Percentiles rank a stretch among this genome's conserved stretches.
Conservation (phyloP, 2,888 invertebrate species). For the Coelopa pilipes region DNA sequence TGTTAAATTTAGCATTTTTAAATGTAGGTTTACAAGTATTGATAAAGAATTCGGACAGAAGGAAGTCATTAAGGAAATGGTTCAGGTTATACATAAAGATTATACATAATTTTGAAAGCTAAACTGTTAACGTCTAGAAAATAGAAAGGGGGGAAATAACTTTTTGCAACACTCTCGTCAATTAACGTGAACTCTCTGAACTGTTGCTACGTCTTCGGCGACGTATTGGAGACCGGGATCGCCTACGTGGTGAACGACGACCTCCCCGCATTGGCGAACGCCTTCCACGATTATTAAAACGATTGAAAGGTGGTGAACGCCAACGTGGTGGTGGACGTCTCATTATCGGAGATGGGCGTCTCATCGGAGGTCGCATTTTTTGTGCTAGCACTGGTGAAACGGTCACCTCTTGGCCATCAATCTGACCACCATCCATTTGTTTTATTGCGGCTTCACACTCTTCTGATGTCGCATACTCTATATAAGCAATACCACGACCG, state of each 20-base stretch:
- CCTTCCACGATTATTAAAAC: slow-evolving; percentile 60
- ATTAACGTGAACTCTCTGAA: slow-evolving; percentile 64
- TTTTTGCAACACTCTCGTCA: background rate
- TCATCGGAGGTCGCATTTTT: slow-evolving; percentile 66
- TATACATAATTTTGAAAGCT: slow-evolving; percentile 9
- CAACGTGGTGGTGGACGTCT: slow-evolving; percentile 64
- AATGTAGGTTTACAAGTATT: slow-evolving; percentile 5
- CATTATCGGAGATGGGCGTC: slow-evolving; percentile 64
- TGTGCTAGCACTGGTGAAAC: slow-evolving; percentile 92
- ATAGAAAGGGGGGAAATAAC: background rate
- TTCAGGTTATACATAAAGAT: slow-evolving; percentile 17
- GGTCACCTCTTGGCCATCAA: slow-evolving; percentile 95
- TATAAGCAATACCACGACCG: slow-evolving; percentile 94
- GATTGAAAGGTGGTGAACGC: slow-evolving; percentile 63
- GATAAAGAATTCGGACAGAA: background rate
- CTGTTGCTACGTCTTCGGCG: slow-evolving; percentile 66
- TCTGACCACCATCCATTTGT: slow-evolving; percentile 99
- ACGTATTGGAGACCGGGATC: slow-evolving; percentile 65
- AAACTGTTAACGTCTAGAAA: background rate
- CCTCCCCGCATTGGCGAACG: slow-evolving; percentile 58
- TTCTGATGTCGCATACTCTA: slow-evolving; percentile 92
- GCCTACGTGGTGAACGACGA: slow-evolving; percentile 62
- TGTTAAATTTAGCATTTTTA: background rate
- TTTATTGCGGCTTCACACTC: slow-evolving; percentile 99
- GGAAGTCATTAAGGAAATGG: background rate